phyloP scores from a whole-genome alignment of 2,797 vertebrate species.

The Poecilia wingei region DNA sequence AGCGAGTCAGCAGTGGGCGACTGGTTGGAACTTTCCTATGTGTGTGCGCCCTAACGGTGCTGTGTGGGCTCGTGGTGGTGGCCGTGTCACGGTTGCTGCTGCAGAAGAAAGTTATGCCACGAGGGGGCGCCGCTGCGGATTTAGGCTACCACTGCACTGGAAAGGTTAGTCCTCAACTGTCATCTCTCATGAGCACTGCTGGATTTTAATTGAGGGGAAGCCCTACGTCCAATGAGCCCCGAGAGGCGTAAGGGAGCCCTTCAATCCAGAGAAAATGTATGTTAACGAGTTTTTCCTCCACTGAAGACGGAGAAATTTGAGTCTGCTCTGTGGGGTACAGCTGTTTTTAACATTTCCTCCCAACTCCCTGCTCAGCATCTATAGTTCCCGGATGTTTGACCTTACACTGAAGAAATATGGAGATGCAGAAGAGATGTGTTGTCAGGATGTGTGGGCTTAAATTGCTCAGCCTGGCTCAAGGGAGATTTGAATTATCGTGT shows the following conservation, averaged over 20 bases:
- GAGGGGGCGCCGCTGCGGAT: slow-evolving; percentile 76
- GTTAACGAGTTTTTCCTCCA: slow-evolving; percentile 12
- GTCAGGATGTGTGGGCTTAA: neutral
- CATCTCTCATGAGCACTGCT: neutral
- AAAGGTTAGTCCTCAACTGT: slow-evolving; percentile 81
- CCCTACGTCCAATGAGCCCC: neutral
- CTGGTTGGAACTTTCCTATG: slow-evolving; percentile 93
- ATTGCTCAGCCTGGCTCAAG: slow-evolving; percentile 2
- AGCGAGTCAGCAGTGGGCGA: slow-evolving; percentile 82
- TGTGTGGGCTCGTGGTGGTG: slow-evolving; percentile 90
- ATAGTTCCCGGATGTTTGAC: slow-evolving; percentile 51
- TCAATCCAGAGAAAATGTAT: slow-evolving; percentile 25
- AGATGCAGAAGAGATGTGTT: neutral
- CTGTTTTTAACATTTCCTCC: slow-evolving; percentile 74
- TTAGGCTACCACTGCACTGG: slow-evolving; percentile 80
- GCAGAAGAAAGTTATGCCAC: slow-evolving; percentile 79
- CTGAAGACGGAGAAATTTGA: slow-evolving; percentile 40
- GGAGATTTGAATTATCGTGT: neutral
- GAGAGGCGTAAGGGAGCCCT: neutral
- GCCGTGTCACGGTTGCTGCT: slow-evolving; percentile 88
- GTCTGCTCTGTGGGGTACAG: slow-evolving; percentile 48
- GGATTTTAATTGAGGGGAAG: slow-evolving; percentile 18
- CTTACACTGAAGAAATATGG: slow-evolving; percentile 33
- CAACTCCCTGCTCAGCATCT: slow-evolving; percentile 54
- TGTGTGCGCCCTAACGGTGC: slow-evolving; percentile 90